These are phyloP conservation scores for Myripristis murdjan DNA, from an alignment of 2,797 vertebrate species.

Conservation along the genomic window DNA sequence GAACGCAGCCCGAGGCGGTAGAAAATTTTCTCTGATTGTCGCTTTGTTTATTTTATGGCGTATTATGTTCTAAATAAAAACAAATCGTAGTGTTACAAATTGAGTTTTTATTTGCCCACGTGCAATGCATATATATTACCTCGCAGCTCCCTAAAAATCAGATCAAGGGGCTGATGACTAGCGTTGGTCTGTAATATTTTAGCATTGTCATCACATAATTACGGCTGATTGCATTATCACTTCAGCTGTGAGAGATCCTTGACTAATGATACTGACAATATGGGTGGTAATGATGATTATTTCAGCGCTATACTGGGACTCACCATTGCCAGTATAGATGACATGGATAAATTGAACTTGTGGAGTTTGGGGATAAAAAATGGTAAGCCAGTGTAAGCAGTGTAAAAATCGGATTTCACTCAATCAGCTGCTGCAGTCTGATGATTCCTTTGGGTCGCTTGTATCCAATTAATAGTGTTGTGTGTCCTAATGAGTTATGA, in stretches of 20 bases:
- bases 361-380: constrained; percentile 19
- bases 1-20: too few species aligned
- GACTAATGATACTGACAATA: constrained; percentile 20
- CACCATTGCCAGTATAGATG: constrained; percentile 4
- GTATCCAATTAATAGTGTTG: constrained; percentile 49
- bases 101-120: too few species aligned
- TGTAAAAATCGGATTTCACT: constrained; percentile 53
- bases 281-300: constrained; percentile 29
- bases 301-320: background rate
- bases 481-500: constrained; percentile 57
- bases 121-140: too few species aligned
- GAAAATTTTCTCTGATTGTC: too few species aligned
- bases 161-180: background rate
- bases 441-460: constrained; percentile 41
- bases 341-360: constrained; percentile 9
- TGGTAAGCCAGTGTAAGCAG: constrained; percentile 33
- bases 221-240: background rate
- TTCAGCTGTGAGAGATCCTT: constrained; percentile 3
- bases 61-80: too few species aligned
- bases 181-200: background rate
- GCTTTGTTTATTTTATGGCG: too few species aligned
- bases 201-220: background rate
- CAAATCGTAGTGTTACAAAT: too few species aligned
- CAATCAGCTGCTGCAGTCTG: constrained; percentile 23
- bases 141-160: too few species aligned